Evolutionary conservation across 2,113 vertebrate species (phyloP).

Genomic region (Andinoacara biseriatus): DNA sequence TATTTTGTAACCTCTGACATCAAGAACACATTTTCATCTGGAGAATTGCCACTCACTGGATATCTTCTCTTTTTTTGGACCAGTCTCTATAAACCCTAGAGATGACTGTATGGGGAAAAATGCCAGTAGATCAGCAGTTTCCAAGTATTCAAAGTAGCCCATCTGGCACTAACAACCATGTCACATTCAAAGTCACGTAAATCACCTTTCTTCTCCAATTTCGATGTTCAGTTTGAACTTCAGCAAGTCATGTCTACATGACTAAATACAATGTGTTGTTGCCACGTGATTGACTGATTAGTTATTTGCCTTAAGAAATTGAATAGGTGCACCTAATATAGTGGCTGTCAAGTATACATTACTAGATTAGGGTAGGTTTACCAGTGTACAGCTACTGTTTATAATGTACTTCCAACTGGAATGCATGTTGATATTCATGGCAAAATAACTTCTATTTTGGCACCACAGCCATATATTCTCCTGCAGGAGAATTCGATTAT

Average conservation of each 20-base stretch:
- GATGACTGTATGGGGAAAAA: neutral
- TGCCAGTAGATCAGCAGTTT: neutral
- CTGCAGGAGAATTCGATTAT: neutral
- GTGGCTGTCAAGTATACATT: neutral
- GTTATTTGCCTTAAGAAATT: neutral
- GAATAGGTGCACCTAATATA: neutral
- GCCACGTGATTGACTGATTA: neutral
- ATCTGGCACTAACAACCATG: neutral
- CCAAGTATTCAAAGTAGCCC: neutral
- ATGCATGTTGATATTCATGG: neutral
- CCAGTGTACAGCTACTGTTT: neutral
- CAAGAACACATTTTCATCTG: neutral
- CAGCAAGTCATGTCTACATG: accelerated
- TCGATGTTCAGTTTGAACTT: neutral
- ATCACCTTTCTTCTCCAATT: neutral
- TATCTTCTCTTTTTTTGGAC: neutral
- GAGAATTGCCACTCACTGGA: neutral
- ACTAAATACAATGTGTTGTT: neutral
- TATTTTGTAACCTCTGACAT: neutral
- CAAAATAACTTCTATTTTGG: neutral
- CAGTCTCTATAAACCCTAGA: neutral
- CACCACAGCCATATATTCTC: neutral
- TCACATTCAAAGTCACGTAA: neutral
- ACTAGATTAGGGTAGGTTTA: neutral
- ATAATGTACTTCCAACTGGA: neutral